Percentiles rank a stretch among this genome's conserved stretches.
These are phyloP conservation scores for Poecilia latipinna DNA, from an alignment of 2,113 vertebrate species.

Conservation along the genomic window DNA sequence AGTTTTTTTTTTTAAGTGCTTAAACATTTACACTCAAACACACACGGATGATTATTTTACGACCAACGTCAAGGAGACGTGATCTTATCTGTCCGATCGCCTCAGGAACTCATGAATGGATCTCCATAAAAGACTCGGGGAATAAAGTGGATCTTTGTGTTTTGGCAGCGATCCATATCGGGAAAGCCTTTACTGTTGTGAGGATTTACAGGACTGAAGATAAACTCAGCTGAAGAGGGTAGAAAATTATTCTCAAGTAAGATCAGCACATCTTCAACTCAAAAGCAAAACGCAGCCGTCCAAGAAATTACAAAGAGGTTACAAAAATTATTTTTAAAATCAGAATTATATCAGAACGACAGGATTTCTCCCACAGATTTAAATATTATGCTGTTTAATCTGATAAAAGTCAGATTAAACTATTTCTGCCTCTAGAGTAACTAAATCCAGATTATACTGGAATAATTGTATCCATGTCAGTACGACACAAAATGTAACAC, in stretches of 20 bases:
- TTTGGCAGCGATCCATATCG: background rate
- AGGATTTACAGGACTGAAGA: background rate
- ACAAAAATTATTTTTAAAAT: background rate
- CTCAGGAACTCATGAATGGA: background rate
- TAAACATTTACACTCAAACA: constrained; percentile 24
- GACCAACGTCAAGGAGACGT: background rate
- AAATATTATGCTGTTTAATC: background rate
- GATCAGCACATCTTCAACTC: no score
- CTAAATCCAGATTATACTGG: no score
- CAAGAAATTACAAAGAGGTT: no score
- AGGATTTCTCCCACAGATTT: background rate
- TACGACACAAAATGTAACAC: no score
- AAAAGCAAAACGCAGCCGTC: no score
- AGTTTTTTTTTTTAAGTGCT: constrained; percentile 11
- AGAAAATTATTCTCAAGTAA: no score
- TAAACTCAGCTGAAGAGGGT: background rate
- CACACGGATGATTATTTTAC: constrained; percentile 12
- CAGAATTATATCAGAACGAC: background rate
- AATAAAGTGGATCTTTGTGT: background rate
- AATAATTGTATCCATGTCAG: no score
- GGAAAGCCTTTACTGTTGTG: background rate
- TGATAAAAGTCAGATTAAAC: background rate
- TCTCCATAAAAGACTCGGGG: background rate
- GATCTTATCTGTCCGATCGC: background rate
- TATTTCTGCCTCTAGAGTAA: background rate